Conservation (phyloP, 2,113 vertebrate species). For the Labeo catla region DNA sequence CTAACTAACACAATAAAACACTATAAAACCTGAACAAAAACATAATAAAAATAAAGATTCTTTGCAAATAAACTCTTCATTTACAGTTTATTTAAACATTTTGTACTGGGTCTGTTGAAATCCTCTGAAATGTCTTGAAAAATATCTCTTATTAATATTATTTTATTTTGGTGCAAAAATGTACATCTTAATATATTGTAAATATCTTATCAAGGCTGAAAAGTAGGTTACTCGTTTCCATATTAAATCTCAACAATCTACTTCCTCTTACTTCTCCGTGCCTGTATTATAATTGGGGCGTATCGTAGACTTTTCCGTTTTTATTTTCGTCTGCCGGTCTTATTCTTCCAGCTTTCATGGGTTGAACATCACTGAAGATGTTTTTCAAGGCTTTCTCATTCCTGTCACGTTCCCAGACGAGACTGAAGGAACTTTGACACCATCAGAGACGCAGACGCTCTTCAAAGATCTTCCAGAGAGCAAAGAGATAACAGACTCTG, state of each 20-base stretch:
- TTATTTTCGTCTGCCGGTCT: neutral
- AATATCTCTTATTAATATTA: too few relatives aligned
- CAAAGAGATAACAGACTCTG: constrained; percentile 23
- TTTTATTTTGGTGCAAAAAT: neutral
- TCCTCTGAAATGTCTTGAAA: too few relatives aligned
- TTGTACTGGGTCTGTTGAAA: too few relatives aligned
- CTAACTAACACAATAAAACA: too few relatives aligned
- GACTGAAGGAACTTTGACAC: constrained; percentile 41
- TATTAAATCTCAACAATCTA: neutral
- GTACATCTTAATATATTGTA: neutral
- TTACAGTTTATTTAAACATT: too few relatives aligned
- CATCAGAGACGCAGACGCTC: constrained; percentile 21
- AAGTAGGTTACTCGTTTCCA: neutral
- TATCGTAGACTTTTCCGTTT: neutral
- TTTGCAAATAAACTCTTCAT: too few relatives aligned
- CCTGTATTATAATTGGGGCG: neutral
- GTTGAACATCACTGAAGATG: constrained; percentile 15
- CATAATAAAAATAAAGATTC: too few relatives aligned
- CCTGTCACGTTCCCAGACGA: constrained; percentile 19
- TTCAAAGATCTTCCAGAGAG: constrained; percentile 24
- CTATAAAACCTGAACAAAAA: too few relatives aligned
- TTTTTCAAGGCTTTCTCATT: constrained; percentile 33
- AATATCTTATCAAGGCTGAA: neutral
- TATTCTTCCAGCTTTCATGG: neutral
- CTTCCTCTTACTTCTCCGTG: neutral